Conservation (phyloP, 2,888 invertebrate species). For the Lasius fuliginosus region DNA sequence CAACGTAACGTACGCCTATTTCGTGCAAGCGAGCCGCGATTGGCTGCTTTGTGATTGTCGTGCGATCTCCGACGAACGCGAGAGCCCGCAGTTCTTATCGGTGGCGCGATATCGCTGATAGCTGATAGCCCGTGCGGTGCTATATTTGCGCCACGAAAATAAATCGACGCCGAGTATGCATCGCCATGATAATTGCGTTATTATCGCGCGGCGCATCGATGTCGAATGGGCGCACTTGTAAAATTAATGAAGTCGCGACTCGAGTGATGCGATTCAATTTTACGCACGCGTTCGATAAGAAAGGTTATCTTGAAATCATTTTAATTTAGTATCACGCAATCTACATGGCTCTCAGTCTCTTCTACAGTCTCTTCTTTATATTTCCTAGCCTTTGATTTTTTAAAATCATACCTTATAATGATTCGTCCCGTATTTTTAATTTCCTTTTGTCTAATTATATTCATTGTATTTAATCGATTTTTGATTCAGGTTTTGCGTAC, state of each 20-base stretch:
- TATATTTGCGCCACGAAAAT: conserved; percentile 51
- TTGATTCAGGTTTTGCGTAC: too few relatives aligned
- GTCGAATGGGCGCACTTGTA: conserved; percentile 1
- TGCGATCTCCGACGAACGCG: conserved; percentile 39
- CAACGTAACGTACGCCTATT: conserved; percentile 57
- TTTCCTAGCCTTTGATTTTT: not conserved
- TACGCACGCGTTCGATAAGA: not conserved
- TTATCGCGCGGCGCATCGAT: conserved; percentile 28
- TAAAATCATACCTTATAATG: not conserved
- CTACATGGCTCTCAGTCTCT: not conserved
- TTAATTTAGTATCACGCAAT: not conserved
- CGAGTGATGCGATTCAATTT: not conserved
- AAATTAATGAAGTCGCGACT: conserved; percentile 30
- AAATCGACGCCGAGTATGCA: conserved; percentile 42
- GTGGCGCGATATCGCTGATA: conserved; percentile 42
- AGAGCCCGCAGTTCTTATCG: conserved; percentile 40
- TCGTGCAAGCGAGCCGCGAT: conserved; percentile 19
- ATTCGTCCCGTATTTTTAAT: not conserved
- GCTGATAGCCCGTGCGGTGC: conserved; percentile 33
- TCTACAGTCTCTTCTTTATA: not conserved
- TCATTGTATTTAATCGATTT: not conserved
- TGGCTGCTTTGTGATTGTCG: conserved; percentile 48
- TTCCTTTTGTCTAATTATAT: not conserved
- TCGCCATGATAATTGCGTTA: conserved; percentile 19
- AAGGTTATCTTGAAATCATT: not conserved